A percentile compares a stretch with the other conserved stretches of the same genome.
Evolutionary conservation across 2,888 invertebrate species (phyloP).

Genomic region (Tetrapedia diversipes): DNA sequence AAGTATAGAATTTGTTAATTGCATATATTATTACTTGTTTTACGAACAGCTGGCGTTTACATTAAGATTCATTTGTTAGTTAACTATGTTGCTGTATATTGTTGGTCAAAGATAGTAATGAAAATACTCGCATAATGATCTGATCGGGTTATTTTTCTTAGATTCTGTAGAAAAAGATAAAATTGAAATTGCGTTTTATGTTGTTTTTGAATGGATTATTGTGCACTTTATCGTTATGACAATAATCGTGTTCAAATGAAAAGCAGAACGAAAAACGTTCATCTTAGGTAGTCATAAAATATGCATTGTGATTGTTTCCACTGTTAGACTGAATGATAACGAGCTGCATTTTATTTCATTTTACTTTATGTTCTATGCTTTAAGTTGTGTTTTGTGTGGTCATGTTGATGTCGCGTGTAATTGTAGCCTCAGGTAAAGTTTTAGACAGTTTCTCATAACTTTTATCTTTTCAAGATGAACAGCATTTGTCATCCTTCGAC

Average conservation of each 20-base stretch:
- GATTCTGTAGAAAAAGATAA: slow-evolving; percentile 1
- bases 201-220: slow-evolving; percentile 8
- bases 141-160: slow-evolving; percentile 15
- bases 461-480: not conserved
- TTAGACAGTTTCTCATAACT: not conserved
- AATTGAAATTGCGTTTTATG: slow-evolving; percentile 2
- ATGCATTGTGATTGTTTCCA: slow-evolving; percentile 41
- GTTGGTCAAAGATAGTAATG: slow-evolving; percentile 12
- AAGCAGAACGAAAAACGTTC: not conserved
- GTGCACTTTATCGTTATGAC: slow-evolving; percentile 33
- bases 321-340: slow-evolving; percentile 12
- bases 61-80: slow-evolving; percentile 24
- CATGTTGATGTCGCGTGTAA: slow-evolving; percentile 12
- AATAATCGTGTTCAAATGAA: slow-evolving; percentile 2
- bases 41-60: not conserved
- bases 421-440: not conserved
- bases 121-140: slow-evolving; percentile 50
- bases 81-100: slow-evolving; percentile 21
- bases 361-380: slow-evolving; percentile 33
- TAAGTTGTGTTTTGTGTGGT: not conserved
- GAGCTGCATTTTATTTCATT: slow-evolving; percentile 9
- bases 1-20: slow-evolving; percentile 6
- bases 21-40: slow-evolving; percentile 10
- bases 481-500: not conserved
- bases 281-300: slow-evolving; percentile 11